phyloP scores from a whole-genome alignment of 2,797 vertebrate species.

The Myripristis murdjan region DNA sequence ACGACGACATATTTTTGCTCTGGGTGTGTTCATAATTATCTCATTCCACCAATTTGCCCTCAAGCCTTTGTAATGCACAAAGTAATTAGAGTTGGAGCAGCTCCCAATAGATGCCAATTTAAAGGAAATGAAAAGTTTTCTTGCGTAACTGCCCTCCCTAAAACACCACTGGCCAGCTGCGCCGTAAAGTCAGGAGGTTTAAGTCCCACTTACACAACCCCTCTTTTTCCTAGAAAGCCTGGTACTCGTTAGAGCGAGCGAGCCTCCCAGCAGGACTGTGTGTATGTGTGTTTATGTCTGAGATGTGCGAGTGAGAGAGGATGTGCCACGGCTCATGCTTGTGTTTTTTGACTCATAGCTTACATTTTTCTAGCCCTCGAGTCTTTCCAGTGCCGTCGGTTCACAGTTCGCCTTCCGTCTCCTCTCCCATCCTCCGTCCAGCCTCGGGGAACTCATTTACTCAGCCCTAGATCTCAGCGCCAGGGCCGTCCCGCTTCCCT shows the following conservation, averaged over 20 bases:
- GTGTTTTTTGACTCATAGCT: slow-evolving; percentile 51
- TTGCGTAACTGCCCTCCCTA: slow-evolving; percentile 9
- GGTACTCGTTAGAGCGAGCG: slow-evolving; percentile 58
- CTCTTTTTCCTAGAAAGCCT: slow-evolving; percentile 66
- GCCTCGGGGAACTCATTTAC: slow-evolving; percentile 58
- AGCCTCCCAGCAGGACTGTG: slow-evolving; percentile 39
- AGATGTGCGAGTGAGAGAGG: slow-evolving; percentile 9
- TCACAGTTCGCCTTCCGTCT: slow-evolving; percentile 41
- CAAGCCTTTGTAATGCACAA: slow-evolving; percentile 12
- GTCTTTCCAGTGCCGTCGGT: slow-evolving; percentile 48
- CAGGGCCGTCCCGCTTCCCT: slow-evolving; percentile 37
- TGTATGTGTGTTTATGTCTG: slow-evolving; percentile 4
- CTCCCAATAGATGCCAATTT: neutral
- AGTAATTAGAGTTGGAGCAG: slow-evolving; percentile 26
- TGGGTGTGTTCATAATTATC: slow-evolving; percentile 2
- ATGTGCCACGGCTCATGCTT: slow-evolving; percentile 18
- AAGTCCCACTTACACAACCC: slow-evolving; percentile 32
- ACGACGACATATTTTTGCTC: slow-evolving; percentile 17
- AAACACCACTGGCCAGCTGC: slow-evolving; percentile 30
- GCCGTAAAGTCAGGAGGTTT: slow-evolving; percentile 42
- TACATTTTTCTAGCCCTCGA: slow-evolving; percentile 56
- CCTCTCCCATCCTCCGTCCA: neutral
- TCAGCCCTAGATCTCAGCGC: slow-evolving; percentile 45
- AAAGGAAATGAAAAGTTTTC: slow-evolving; percentile 7
- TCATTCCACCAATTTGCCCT: slow-evolving; percentile 12